These are phyloP conservation scores for Notechis scutatus DNA, from an alignment of 2,113 vertebrate species.

Conservation along the genomic window DNA sequence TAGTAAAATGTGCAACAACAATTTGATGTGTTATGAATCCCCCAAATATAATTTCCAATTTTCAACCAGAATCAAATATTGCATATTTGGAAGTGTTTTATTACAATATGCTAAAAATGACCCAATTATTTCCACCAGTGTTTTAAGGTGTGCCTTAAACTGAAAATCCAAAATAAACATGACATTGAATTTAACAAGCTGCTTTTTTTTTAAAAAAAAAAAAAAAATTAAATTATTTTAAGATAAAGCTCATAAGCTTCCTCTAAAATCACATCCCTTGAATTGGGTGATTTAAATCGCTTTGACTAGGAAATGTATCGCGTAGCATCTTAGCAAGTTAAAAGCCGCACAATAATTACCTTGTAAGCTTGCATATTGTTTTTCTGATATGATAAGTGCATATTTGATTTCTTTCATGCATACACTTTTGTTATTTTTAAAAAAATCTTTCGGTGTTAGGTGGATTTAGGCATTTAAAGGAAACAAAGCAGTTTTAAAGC, in stretches of 20 bases:
- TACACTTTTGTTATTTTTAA: background rate
- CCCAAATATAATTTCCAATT: background rate
- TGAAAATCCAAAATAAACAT: background rate
- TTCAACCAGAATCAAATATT: background rate
- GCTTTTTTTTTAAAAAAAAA: background rate
- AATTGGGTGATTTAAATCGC: background rate
- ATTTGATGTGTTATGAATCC: background rate
- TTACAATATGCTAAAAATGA: background rate
- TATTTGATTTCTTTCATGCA: background rate
- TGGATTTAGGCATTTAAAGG: background rate
- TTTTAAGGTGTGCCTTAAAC: background rate
- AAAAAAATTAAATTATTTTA: background rate
- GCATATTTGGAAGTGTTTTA: background rate
- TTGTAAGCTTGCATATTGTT: background rate
- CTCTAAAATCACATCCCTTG: background rate
- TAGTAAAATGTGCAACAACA: background rate
- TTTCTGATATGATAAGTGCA: background rate
- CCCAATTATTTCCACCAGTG: background rate
- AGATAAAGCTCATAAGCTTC: background rate
- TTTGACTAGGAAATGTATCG: background rate
- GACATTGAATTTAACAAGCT: background rate
- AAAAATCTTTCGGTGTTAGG: background rate
- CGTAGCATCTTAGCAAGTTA: background rate
- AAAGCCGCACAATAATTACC: background rate
- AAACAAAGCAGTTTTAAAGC: background rate